These are phyloP conservation scores for Apantesis nais DNA, from an alignment of 2,888 invertebrate genomes.

Conservation along the genomic window DNA sequence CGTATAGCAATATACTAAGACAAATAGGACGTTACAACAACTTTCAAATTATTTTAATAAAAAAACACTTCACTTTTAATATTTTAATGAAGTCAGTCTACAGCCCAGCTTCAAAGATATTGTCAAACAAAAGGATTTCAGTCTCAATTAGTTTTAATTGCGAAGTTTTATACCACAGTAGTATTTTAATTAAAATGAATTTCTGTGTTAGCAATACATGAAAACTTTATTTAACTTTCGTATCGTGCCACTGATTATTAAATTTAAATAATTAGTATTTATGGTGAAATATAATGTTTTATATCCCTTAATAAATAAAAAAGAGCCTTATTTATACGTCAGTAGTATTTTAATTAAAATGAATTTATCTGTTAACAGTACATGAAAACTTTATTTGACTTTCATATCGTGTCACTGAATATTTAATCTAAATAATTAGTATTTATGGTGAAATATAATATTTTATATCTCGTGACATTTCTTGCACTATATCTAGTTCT, in stretches of 20 bases:
- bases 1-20: not conserved
- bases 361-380: not conserved
- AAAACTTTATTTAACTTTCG: not conserved
- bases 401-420: not conserved
- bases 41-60: not conserved
- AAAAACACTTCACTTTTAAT: not conserved
- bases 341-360: not conserved
- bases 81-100: not conserved
- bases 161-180: not conserved
- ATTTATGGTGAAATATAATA: too few relatives aligned
- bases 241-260: not conserved
- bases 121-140: conserved; percentile 1
- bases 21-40: not conserved
- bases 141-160: conserved; percentile 2
- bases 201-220: not conserved
- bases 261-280: too few relatives aligned
- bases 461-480: too few relatives aligned
- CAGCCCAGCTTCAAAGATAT: not conserved
- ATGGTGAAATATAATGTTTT: too few relatives aligned
- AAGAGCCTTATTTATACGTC: not conserved
- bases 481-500: too few relatives aligned
- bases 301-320: too few relatives aligned
- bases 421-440: too few relatives aligned
- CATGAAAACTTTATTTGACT: not conserved
- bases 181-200: not conserved